Conservation (phyloP, 2,888 invertebrate species). For the Ectemnius cavifrons region DNA sequence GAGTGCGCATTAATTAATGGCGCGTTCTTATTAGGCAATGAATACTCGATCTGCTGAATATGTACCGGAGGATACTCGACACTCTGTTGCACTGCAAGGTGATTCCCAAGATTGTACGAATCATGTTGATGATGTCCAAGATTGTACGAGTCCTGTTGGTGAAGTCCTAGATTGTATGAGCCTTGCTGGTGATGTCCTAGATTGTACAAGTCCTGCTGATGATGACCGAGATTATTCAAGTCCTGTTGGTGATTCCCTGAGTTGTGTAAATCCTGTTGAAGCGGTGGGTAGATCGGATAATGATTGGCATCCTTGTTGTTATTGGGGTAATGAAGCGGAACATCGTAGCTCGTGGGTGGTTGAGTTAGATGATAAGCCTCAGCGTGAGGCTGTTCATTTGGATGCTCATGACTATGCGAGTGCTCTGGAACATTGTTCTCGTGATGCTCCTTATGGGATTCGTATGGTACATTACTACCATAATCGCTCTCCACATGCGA, state of each 20-base stretch:
- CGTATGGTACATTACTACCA: constrained; percentile 55
- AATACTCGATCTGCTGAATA: constrained; percentile 34
- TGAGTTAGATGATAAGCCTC: constrained; percentile 35
- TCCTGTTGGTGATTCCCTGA: too few species aligned
- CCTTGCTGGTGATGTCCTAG: too few species aligned
- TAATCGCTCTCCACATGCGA: constrained; percentile 63
- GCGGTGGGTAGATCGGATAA: constrained; percentile 29
- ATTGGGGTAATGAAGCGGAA: constrained; percentile 22
- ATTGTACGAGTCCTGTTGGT: too few species aligned
- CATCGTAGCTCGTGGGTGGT: constrained; percentile 35
- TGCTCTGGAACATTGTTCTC: constrained; percentile 17
- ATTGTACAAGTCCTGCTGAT: too few species aligned
- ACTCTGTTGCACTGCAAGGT: constrained; percentile 38
- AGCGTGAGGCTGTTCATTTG: constrained; percentile 9
- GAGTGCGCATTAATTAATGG: constrained; percentile 15
- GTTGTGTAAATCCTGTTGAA: background rate
- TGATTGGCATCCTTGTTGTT: constrained; percentile 1
- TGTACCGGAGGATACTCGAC: constrained; percentile 48
- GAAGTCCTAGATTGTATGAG: too few species aligned
- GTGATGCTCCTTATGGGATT: constrained; percentile 20
- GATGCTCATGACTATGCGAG: constrained; percentile 26
- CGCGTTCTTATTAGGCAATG: constrained; percentile 25
- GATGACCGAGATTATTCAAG: too few species aligned
- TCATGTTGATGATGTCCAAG: background rate
- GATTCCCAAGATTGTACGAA: constrained; percentile 7